A percentile compares a stretch with the other conserved stretches of the same genome.
Conservation (phyloP, 2,888 invertebrate species). For the Criorhina ranunculi region DNA sequence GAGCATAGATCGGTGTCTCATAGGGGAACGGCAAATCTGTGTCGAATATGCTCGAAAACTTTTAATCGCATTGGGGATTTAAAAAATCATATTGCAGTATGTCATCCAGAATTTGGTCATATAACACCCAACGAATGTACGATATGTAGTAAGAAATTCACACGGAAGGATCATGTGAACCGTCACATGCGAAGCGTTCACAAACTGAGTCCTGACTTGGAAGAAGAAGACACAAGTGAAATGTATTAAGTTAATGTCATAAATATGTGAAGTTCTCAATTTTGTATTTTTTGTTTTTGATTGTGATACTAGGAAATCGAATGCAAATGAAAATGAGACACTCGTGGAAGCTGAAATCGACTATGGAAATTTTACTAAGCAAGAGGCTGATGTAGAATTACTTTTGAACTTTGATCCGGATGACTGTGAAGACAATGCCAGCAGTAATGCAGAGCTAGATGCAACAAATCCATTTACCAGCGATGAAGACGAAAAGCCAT, state of each 20-base stretch:
- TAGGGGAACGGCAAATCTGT: constrained; percentile 79
- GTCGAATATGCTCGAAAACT: constrained; percentile 84
- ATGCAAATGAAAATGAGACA: constrained; percentile 48
- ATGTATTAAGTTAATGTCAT: constrained; percentile 16
- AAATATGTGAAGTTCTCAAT: background rate
- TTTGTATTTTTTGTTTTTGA: background rate
- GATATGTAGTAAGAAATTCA: constrained; percentile 85
- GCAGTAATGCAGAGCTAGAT: constrained; percentile 51
- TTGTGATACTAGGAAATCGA: background rate
- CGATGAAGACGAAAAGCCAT: constrained; percentile 79
- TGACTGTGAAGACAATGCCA: constrained; percentile 4
- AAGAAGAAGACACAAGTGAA: constrained; percentile 8
- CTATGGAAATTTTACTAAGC: constrained; percentile 28
- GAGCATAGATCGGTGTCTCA: constrained; percentile 79
- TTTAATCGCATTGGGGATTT: constrained; percentile 84
- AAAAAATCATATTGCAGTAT: constrained; percentile 83
- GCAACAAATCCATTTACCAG: constrained; percentile 81
- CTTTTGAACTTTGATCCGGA: constrained; percentile 10
- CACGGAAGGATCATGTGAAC: constrained; percentile 84
- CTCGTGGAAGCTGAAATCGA: constrained; percentile 78
- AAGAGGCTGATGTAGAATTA: constrained; percentile 35
- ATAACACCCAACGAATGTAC: constrained; percentile 80
- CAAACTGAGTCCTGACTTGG: constrained; percentile 54
- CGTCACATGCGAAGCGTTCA: constrained; percentile 85
- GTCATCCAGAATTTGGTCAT: constrained; percentile 78